Conservation (phyloP, 2,113 vertebrate species). For the Spea multiplicata region DNA sequence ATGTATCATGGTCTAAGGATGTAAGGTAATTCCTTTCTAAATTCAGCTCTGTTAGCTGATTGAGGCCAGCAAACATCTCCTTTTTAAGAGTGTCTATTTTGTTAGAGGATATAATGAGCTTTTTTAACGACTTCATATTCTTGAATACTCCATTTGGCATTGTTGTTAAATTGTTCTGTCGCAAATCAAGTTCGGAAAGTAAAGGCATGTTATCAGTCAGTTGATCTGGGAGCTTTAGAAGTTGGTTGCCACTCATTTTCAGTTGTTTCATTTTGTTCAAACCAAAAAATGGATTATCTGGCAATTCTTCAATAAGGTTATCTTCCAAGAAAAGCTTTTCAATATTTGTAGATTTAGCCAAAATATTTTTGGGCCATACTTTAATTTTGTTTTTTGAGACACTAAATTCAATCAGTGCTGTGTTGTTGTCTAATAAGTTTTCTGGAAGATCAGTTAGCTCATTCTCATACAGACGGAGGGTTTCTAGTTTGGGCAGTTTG, state of each 20-base stretch:
- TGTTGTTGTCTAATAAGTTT: slow-evolving; percentile 63
- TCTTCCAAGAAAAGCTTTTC: slow-evolving; percentile 59
- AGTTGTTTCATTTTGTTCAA: slow-evolving; percentile 64
- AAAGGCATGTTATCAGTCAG: slow-evolving; percentile 49
- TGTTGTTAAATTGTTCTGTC: slow-evolving; percentile 61
- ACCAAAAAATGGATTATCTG: slow-evolving; percentile 60
- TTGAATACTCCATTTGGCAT: slow-evolving; percentile 63
- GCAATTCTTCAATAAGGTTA: slow-evolving; percentile 60
- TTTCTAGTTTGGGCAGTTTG: slow-evolving; percentile 60
- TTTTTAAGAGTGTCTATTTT: slow-evolving; percentile 58
- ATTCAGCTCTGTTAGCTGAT: slow-evolving; percentile 64
- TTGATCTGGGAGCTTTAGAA: slow-evolving; percentile 58
- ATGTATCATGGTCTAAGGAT: slow-evolving; percentile 54
- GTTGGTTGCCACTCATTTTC: slow-evolving; percentile 61
- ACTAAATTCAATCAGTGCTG: slow-evolving; percentile 63
- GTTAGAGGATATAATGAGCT: slow-evolving; percentile 68
- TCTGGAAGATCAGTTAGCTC: slow-evolving; percentile 64
- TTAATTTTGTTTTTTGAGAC: slow-evolving; percentile 63
- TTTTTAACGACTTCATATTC: slow-evolving; percentile 62
- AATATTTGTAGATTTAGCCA: slow-evolving; percentile 67
- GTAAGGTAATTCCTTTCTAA: slow-evolving; percentile 62
- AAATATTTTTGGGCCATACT: slow-evolving; percentile 60
- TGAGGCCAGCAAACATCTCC: slow-evolving; percentile 64
- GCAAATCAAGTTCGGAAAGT: slow-evolving; percentile 63
- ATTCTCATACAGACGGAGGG: slow-evolving; percentile 70